phyloP scores from a whole-genome alignment of 2,888 invertebrate genomes.

The Drosophila meridionalis region DNA sequence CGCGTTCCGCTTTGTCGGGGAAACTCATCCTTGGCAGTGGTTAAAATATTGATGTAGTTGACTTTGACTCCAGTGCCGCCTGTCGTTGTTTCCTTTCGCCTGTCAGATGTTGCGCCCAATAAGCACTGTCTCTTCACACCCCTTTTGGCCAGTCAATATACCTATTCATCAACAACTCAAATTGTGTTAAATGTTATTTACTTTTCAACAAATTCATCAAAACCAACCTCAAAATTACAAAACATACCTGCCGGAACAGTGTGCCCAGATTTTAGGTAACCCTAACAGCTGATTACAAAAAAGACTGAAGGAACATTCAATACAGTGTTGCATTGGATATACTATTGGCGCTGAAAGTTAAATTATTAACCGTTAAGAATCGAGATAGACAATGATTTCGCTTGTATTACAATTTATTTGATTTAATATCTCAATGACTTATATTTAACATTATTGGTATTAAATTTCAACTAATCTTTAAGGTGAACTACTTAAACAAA shows the following conservation, averaged over 20 bases:
- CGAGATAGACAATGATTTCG: background rate
- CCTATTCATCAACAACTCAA: background rate
- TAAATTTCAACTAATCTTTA: conserved; percentile 55
- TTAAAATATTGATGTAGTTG: conserved; percentile 25
- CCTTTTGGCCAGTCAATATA: background rate
- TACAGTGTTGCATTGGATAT: conserved; percentile 28
- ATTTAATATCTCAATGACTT: conserved; percentile 53
- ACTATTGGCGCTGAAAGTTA: conserved; percentile 14
- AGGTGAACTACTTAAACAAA: conserved; percentile 35
- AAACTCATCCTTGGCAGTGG: conserved; percentile 88
- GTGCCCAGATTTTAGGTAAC: conserved; percentile 26
- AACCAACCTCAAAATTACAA: conserved; percentile 76
- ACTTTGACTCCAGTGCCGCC: background rate
- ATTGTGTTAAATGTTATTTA: background rate
- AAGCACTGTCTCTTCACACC: background rate
- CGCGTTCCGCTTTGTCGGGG: conserved; percentile 91
- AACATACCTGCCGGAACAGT: conserved; percentile 48
- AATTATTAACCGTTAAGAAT: background rate
- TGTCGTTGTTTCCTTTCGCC: background rate
- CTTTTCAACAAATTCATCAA: conserved; percentile 15
- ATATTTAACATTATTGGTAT: conserved; percentile 46
- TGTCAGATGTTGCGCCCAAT: background rate
- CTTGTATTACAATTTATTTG: conserved; percentile 55
- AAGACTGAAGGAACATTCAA: conserved; percentile 8
- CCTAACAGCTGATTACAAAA: conserved; percentile 27